These are phyloP conservation scores for Subacronicta megacephala DNA, from an alignment of 2,888 invertebrate genomes.

Conservation along the genomic window DNA sequence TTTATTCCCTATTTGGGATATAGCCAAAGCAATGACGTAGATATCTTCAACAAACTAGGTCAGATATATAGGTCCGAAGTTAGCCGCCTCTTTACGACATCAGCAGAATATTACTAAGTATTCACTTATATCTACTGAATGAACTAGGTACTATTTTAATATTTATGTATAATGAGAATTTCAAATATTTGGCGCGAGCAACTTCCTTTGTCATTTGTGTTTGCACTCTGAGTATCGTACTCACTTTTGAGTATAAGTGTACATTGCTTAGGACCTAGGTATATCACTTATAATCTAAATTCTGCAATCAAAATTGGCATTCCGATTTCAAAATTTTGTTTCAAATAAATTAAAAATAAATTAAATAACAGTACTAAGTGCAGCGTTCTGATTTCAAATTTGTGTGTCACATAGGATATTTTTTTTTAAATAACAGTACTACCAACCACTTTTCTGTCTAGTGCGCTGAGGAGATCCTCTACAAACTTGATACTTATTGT, in stretches of 20 bases:
- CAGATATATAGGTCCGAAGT: constrained; percentile 72
- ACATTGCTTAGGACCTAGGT: no score
- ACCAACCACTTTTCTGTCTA: no score
- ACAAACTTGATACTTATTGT: not conserved
- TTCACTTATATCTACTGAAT: constrained; percentile 8
- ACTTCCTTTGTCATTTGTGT: constrained; percentile 38
- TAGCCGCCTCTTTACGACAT: constrained; percentile 42
- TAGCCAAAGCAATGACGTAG: constrained; percentile 79
- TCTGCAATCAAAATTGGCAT: not conserved
- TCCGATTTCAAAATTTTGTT: no score
- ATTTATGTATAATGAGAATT: constrained; percentile 37
- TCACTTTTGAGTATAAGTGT: constrained; percentile 3
- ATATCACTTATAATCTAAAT: no score
- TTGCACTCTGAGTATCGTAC: constrained; percentile 26
- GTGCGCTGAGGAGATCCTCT: no score
- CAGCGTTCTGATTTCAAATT: no score
- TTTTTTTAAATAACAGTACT: no score
- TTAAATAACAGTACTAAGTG: no score
- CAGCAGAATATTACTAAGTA: constrained; percentile 33
- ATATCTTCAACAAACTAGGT: constrained; percentile 77
- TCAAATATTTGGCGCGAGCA: constrained; percentile 44
- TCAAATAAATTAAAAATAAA: no score
- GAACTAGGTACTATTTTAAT: constrained; percentile 11
- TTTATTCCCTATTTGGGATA: constrained; percentile 76
- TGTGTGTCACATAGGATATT: no score